Conservation (phyloP, 2,888 invertebrate genomes). For the Brachyopa scutellaris region DNA sequence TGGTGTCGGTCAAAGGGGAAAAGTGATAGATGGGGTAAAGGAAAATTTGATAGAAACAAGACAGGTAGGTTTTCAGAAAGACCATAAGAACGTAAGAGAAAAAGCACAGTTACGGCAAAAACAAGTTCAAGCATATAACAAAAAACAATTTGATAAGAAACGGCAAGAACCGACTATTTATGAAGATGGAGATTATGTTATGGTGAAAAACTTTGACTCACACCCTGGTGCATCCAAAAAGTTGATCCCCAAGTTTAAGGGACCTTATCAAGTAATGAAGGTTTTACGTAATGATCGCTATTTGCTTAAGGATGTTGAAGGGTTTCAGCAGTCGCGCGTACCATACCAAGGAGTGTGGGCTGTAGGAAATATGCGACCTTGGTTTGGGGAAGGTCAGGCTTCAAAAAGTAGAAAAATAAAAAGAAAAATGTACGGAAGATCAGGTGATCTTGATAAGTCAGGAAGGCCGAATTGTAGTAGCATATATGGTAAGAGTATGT, state of each 20-base stretch:
- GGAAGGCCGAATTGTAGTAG: too few species aligned
- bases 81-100: background rate
- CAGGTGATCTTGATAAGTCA: too few species aligned
- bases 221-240: slow-evolving; percentile 73
- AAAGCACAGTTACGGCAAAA: background rate
- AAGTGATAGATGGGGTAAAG: background rate
- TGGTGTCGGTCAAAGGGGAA: background rate
- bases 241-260: slow-evolving; percentile 72
- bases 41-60: background rate
- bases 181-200: background rate
- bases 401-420: too few species aligned
- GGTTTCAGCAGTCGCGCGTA: slow-evolving; percentile 29
- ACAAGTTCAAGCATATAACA: background rate
- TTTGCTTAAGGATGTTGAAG: slow-evolving; percentile 12
- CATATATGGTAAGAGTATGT: too few species aligned
- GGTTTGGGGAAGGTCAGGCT: slow-evolving; percentile 72
- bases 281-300: too few species aligned
- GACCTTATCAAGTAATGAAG: slow-evolving; percentile 26
- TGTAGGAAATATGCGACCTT: slow-evolving; percentile 28
- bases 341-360: slow-evolving; percentile 46
- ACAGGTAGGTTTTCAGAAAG: background rate
- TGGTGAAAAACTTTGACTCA: slow-evolving; percentile 5
- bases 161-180: background rate
- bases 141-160: background rate
- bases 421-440: too few species aligned